Base-by-base conservation (phyloP, 1,140 invertebrate genomes). In the Heliothis virescens region DNA sequence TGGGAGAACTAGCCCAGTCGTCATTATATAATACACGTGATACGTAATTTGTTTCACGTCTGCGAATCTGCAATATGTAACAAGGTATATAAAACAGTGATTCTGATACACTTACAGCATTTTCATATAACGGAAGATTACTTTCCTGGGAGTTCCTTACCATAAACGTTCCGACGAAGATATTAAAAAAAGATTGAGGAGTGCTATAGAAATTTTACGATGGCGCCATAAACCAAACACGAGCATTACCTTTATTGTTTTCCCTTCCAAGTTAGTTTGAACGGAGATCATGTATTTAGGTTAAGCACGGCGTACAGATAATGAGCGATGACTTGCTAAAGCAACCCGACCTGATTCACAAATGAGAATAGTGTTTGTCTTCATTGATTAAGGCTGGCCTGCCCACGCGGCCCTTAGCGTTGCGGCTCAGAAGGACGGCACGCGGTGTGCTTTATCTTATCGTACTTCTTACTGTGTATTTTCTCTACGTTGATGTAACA, bases 191-290 rank as follows among this genome's bases (percentile, higher is more conserved):
- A 69, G 47, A 69, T 69, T 29, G 18, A 29, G 48, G 48, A 52
- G 48, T 11, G 18, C 48, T 48, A 52, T 52, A 69, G 63, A 67
- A 53, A 26, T 15, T 69, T 69, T 69, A 69, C 65, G 65, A 69
- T 5, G 18, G 1, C 18, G 21, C 47, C 65, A n/a, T 69, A 52
- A 69, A 69, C 65, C 48, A 52, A 69, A 69, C 65, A 69, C 65
- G 48, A 50, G 48, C 65, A 69, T 52, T 69, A 69, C 65, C 65
- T 69, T 69, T 69, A 69, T 69, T 53, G 47, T 15, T 52, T 69
- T 69, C 26, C 21, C 48, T 69, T 21, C 18, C 48, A 26, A 29
- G 7, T 41, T n/a, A 26, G 65, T 21, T 50, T 4, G 21, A 53
- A 21, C 18, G 12, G 48, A 62, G 21, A 21, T 52, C 65, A 69